Percentiles rank a stretch among this genome's conserved stretches.
Conservation (phyloP, 2,888 invertebrate species). For the Cyclophora punctaria region DNA sequence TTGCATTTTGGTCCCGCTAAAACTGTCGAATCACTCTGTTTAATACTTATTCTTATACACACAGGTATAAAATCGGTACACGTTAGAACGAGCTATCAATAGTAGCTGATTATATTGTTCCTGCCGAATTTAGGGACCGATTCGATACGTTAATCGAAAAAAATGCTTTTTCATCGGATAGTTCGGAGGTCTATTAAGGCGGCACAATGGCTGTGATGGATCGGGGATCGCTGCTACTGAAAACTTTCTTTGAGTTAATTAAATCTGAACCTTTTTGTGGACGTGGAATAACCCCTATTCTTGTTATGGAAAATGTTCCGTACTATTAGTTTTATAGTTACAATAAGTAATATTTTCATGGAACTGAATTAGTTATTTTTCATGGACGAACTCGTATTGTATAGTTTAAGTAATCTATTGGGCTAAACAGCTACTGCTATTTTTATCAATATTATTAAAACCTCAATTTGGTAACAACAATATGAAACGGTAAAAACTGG, state of each 20-base stretch:
- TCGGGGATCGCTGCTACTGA: constrained; percentile 31
- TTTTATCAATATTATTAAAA: too few relatives aligned
- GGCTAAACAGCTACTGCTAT: too few relatives aligned
- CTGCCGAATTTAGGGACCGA: constrained; percentile 52
- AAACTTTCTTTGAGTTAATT: constrained; percentile 46
- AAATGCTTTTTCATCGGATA: constrained; percentile 64
- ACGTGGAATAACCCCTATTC: too few relatives aligned
- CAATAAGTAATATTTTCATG: too few relatives aligned
- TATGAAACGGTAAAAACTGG: too few relatives aligned
- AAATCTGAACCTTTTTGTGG: constrained; percentile 31
- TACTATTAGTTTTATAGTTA: too few relatives aligned
- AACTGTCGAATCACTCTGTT: constrained; percentile 66
- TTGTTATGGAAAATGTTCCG: too few relatives aligned
- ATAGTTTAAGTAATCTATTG: too few relatives aligned
- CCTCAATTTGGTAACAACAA: too few relatives aligned
- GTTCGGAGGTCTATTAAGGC: constrained; percentile 50
- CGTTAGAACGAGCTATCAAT: constrained; percentile 40
- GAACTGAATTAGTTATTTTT: too few relatives aligned
- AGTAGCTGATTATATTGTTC: constrained; percentile 74
- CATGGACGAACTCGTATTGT: too few relatives aligned
- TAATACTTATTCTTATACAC: constrained; percentile 41
- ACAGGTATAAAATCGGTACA: constrained; percentile 39
- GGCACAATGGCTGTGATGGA: constrained; percentile 51
- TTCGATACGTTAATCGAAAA: constrained; percentile 69
- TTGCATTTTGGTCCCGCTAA: constrained; percentile 28